phyloP scores from a whole-genome alignment of 2,888 invertebrate species.

The Lydus trimaculatus region DNA sequence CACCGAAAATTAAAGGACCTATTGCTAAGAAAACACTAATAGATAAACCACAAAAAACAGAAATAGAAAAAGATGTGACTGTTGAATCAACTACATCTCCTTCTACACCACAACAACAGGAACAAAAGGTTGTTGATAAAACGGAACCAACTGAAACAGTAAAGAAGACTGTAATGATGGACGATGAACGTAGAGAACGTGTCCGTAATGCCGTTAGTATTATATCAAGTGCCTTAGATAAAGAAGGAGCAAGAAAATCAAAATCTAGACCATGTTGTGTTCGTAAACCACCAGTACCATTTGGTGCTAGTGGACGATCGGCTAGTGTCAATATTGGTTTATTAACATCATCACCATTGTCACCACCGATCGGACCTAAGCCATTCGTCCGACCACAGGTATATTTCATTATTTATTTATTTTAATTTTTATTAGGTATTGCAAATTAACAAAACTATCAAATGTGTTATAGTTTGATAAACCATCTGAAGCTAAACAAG shows the following conservation, averaged over 20 bases:
- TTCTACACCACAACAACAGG: slow-evolving; percentile 20
- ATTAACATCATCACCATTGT: slow-evolving; percentile 45
- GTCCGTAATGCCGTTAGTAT: slow-evolving; percentile 75
- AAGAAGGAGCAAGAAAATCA: slow-evolving; percentile 59
- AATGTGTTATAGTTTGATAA: slow-evolving; percentile 12
- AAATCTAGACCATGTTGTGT: slow-evolving; percentile 60
- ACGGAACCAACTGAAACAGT: slow-evolving; percentile 30
- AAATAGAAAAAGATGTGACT: slow-evolving; percentile 45
- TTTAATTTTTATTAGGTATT: neutral
- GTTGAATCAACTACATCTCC: slow-evolving; percentile 10
- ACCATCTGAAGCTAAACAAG: slow-evolving; percentile 41
- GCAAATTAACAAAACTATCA: too few relatives aligned
- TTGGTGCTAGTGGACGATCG: slow-evolving; percentile 64
- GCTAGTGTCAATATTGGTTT: slow-evolving; percentile 67
- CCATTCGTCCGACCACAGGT: slow-evolving; percentile 45
- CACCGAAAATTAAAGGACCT: slow-evolving; percentile 54
- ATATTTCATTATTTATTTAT: neutral
- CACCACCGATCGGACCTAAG: slow-evolving; percentile 51
- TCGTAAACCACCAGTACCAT: slow-evolving; percentile 72
- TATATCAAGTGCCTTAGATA: slow-evolving; percentile 73
- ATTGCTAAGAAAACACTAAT: slow-evolving; percentile 41
- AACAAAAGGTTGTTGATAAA: slow-evolving; percentile 20
- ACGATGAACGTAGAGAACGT: slow-evolving; percentile 65
- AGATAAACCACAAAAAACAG: slow-evolving; percentile 37
- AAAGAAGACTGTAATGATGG: slow-evolving; percentile 43